phyloP scores from a whole-genome alignment of 2,113 vertebrate species.

The Cnemophilus loriae region DNA sequence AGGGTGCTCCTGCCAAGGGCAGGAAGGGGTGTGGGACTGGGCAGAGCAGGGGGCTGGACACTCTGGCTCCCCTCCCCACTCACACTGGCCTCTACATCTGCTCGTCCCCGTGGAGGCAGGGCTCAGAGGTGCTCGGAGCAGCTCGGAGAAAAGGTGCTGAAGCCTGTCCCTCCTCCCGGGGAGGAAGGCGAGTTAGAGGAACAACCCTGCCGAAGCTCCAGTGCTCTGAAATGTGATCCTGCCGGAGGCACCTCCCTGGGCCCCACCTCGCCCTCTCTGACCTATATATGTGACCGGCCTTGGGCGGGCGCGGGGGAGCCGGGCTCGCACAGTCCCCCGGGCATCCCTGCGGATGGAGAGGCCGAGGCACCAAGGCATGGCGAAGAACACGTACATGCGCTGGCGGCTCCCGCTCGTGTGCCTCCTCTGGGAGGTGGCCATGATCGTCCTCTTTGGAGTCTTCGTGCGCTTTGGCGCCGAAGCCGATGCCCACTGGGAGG shows the following conservation, averaged over 20 bases:
- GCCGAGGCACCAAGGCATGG: slow-evolving; percentile 42
- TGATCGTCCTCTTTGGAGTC: slow-evolving; percentile 90
- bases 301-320: accelerated
- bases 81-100: not conserved
- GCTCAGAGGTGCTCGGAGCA: not conserved
- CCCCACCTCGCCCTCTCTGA: not conserved
- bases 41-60: slow-evolving; percentile 2
- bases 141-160: not conserved
- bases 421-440: slow-evolving; percentile 83
- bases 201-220: not conserved
- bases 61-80: not conserved
- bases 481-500: slow-evolving; percentile 75
- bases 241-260: slow-evolving; percentile 34
- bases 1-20: not conserved
- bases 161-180: not conserved
- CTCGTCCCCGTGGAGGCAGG: not conserved
- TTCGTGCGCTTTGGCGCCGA: slow-evolving; percentile 84
- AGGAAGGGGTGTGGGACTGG: not conserved
- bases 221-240: slow-evolving; percentile 28
- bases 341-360: not conserved
- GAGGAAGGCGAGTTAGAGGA: not conserved
- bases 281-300: not conserved
- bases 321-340: accelerated
- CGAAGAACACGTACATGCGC: slow-evolving; percentile 82
- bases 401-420: slow-evolving; percentile 82